Percentiles rank a stretch among this genome's conserved stretches.
Conservation (phyloP, 2,113 vertebrate genomes). For the Prunella himalayana region DNA sequence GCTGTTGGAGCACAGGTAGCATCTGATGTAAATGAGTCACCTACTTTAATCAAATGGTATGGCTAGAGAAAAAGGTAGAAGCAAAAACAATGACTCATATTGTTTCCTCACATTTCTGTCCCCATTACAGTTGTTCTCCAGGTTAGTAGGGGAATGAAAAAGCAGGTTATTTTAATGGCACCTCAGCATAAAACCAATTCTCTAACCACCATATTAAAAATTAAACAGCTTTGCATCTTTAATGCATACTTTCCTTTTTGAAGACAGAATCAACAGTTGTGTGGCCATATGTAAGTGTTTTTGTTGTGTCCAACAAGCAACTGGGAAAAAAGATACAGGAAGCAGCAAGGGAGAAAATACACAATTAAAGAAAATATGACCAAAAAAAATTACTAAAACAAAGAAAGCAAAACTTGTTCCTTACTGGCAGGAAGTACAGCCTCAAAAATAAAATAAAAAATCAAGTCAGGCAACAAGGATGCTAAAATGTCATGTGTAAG, state of each 20-base stretch:
- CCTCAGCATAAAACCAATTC: neutral
- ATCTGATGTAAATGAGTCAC: neutral
- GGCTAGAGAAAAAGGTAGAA: neutral
- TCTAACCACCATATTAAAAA: conserved; percentile 26
- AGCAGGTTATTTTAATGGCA: conserved; percentile 4
- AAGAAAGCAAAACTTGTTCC: neutral
- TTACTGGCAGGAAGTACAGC: neutral
- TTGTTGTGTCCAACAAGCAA: neutral
- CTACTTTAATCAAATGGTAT: neutral
- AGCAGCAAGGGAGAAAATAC: neutral
- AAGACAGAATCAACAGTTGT: neutral
- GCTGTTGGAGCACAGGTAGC: neutral
- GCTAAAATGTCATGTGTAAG: neutral
- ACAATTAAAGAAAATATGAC: neutral
- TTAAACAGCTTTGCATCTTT: conserved; percentile 44
- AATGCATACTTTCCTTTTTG: conserved; percentile 10
- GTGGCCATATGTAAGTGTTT: neutral
- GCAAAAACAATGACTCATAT: neutral
- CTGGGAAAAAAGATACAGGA: neutral
- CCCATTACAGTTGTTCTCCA: neutral
- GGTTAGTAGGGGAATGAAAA: neutral
- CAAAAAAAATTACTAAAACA: neutral
- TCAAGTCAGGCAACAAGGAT: neutral
- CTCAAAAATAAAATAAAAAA: neutral
- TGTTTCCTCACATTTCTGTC: neutral